Evolutionary conservation across 2,113 vertebrate genomes (phyloP).

Genomic region (Epinephelus lanceolatus): DNA sequence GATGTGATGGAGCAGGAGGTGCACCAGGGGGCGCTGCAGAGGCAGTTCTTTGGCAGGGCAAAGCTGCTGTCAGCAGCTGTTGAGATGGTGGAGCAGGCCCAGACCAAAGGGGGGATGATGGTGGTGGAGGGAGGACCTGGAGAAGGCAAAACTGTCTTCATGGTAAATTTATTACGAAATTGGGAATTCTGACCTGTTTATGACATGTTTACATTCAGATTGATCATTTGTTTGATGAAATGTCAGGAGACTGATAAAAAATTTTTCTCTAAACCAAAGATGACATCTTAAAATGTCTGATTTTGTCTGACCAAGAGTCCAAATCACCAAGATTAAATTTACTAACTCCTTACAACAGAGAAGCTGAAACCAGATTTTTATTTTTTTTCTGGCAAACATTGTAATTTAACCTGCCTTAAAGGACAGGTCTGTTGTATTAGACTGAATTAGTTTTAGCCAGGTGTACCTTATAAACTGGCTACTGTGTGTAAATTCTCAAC

Average conservation of each 20-base stretch:
- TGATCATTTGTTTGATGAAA: too few relatives aligned
- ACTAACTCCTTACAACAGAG: not conserved
- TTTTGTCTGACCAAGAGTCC: too few relatives aligned
- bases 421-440: not conserved
- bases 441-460: too few relatives aligned
- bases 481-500: not conserved
- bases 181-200: not conserved
- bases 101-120: conserved; percentile 80
- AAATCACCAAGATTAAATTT: not conserved
- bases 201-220: not conserved
- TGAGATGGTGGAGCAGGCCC: conserved; percentile 69
- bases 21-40: conserved; percentile 82
- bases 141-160: conserved; percentile 90
- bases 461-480: too few relatives aligned
- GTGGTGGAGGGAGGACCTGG: conserved; percentile 85
- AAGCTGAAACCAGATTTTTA: too few relatives aligned
- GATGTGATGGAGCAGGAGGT: conserved; percentile 80
- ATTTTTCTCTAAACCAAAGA: too few relatives aligned
- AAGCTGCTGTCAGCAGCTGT: conserved; percentile 75
- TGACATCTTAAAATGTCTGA: too few relatives aligned
- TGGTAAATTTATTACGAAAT: conserved; percentile 55
- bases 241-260: too few relatives aligned
- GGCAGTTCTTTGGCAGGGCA: conserved; percentile 79
- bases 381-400: not conserved
- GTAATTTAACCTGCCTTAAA: not conserved